These are phyloP conservation scores for Elymnias hypermnestra DNA, from an alignment of 1,140 invertebrate species.

Conservation along the genomic window DNA sequence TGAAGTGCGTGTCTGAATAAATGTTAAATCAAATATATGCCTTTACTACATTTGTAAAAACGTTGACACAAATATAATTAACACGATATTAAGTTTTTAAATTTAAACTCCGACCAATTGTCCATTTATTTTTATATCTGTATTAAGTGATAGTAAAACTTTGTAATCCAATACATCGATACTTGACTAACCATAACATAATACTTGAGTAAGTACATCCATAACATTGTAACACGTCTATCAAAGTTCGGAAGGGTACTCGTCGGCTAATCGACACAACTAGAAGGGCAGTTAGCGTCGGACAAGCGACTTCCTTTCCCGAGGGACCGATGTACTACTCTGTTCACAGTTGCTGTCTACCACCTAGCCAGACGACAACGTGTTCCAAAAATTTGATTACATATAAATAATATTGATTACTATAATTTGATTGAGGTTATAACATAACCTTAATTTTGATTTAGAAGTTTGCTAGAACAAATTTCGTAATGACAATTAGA, in stretches of 20 bases:
- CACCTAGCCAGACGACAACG: constrained; percentile 24
- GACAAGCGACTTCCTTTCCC: constrained; percentile 66
- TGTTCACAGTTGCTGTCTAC: constrained; percentile 19
- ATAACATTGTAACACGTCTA: constrained; percentile 50
- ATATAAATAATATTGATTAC: neutral
- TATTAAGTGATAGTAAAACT: no score
- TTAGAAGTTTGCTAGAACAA: neutral
- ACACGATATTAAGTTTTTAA: no score
- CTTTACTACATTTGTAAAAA: no score
- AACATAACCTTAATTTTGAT: neutral
- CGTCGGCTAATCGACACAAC: constrained; percentile 57
- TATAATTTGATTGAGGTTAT: neutral
- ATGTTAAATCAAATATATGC: no score
- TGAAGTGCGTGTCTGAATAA: no score
- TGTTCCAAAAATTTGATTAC: constrained; percentile 9
- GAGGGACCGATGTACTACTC: constrained; percentile 44
- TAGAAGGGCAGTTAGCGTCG: constrained; percentile 64
- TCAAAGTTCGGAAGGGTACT: constrained; percentile 63
- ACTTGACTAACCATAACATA: no score
- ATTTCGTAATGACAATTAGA: no score
- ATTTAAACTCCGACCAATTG: no score
- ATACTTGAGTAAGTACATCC: constrained; percentile 39
- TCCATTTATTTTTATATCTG: no score
- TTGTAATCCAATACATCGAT: no score
- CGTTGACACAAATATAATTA: no score